Base-by-base conservation (phyloP, 2,797 vertebrate genomes). In the Artibeus lituratus region DNA sequence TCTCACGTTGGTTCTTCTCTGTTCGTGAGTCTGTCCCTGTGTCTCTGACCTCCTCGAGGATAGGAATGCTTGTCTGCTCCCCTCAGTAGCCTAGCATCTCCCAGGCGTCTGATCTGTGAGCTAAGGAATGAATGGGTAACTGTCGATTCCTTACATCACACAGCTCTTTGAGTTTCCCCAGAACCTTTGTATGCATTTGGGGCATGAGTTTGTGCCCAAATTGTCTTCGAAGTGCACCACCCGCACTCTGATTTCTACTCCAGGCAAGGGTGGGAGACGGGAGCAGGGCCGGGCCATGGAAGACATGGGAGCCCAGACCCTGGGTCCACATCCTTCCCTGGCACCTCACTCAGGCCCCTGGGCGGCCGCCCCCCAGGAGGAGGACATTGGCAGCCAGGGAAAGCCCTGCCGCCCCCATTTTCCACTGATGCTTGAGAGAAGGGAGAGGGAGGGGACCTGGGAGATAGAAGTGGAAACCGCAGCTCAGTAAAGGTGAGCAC, bases 251-350 rank as follows among this genome's bases (percentile, higher is more conserved):
- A 44, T 70, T 55, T 59, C 55, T 59, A 24, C 55, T 35, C 74
- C 7, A 12, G 83, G 51, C 22, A 5, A 18, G 49, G 62, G 0
- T 2, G 9, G 76, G 21, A 51, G n/a, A 29, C 19, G 57, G 19
- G 29, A 59, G 21, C 6, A 8, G 35, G 5, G 18, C 55, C 4
- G 21, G 47, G 1, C 0, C 4, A 0, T 5, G n/a, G n/a, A 35
- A 73, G 47, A 16, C 22, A 4, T 15, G 3, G 62, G 55, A 80
- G 42, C 24, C 37, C 53, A 26, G 26, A 10, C 5, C 32, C 47
- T 21, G 55, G 0, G 26, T 26, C 47, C 44, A 15, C 1, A 12
- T 32, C 32, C 76, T 65, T 16, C 26, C 9, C 21, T 3, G 4
- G 4, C 0, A 0, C 22, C 72, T 21, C 76, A 2, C 77, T 9